Base-by-base conservation (phyloP, 2,113 vertebrate genomes). In the Xyliphius kryptos region DNA sequence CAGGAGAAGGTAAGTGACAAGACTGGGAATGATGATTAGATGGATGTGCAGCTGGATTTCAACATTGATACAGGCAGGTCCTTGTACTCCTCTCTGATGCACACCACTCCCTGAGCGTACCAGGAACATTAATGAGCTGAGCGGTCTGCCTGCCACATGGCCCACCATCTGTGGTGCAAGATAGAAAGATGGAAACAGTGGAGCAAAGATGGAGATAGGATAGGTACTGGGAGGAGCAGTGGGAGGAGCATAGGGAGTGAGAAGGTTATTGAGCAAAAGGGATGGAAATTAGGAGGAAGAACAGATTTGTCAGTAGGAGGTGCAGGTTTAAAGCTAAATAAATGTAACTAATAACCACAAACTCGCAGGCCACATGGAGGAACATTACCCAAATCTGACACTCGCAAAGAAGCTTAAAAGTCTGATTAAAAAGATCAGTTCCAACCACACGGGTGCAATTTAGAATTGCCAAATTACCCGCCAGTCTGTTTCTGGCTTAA, bases 1-100 rank as follows among this genome's bases (percentile, higher is more conserved):
- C 95, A 98, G 81, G 95, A 98, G 75, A 98, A 98, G 94, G 95
- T 97, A 38, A 38, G 10, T 6, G 37, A 5, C 37, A 38, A 6
- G 5, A 38, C 5, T 5, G 37, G 37, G 5, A 38, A 10, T 38
- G 37, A 12, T 3, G 3, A 43, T 13, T 12, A 9, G 40, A 8
- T 43, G 3, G 40, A 12, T 43, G 40, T 12, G 6, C 11, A 43
- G 9, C 40, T 43, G 40, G 9, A 43, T 13, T 43, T 3, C 3
- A 12, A 13, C 6, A 8, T 38, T 38, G 11, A 12, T 43, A 3
- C 40, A 43, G 40, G 4, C 40, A 43, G 40, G 11, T 43, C 8
- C n/a, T n/a, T 14, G 61, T 53, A 48, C 9, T 6, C 64, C 59
- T 69, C 75, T 13, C 40, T 13, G 11, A 5, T 63, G 70, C 66